phyloP scores from a whole-genome alignment of 1,140 invertebrate genomes.

The Ooceraea biroi region DNA sequence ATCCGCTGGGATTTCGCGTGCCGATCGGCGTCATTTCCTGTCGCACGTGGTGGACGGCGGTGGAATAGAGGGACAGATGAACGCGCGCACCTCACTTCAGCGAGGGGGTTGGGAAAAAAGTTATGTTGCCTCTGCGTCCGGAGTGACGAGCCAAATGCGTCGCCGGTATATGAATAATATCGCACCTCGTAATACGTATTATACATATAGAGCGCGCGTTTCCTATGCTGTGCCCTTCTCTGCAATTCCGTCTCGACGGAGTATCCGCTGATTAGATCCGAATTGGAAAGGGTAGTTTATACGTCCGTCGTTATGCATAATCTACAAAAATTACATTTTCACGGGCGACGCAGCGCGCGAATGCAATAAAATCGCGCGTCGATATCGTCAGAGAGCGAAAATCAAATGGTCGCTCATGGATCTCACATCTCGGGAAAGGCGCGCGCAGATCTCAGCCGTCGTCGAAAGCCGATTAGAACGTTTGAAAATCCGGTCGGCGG shows the following conservation, averaged over 20 bases:
- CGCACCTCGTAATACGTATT: constrained; percentile 55
- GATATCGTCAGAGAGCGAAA: not conserved
- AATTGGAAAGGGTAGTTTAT: constrained; percentile 76
- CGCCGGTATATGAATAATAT: constrained; percentile 81
- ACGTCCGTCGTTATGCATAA: constrained; percentile 64
- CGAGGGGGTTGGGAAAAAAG: constrained; percentile 66
- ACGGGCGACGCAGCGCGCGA: not conserved
- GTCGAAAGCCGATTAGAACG: not conserved
- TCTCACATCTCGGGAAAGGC: no score
- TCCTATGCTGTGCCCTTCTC: constrained; percentile 62
- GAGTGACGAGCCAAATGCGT: constrained; percentile 74
- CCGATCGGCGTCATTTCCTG: constrained; percentile 62
- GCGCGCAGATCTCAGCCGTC: no score
- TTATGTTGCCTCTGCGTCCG: constrained; percentile 79
- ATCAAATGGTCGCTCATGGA: not conserved
- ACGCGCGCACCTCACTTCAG: not conserved
- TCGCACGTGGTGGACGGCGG: constrained; percentile 33
- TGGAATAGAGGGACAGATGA: constrained; percentile 34
- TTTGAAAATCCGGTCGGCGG: not conserved
- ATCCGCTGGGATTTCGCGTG: constrained; percentile 16
- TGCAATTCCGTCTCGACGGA: constrained; percentile 49
- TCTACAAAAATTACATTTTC: constrained; percentile 59
- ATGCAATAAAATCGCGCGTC: constrained; percentile 38
- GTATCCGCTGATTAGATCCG: constrained; percentile 82
- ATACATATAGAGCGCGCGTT: constrained; percentile 59